These are phyloP conservation scores for Noctua comes DNA, from an alignment of 2,888 invertebrate species.

Conservation along the genomic window DNA sequence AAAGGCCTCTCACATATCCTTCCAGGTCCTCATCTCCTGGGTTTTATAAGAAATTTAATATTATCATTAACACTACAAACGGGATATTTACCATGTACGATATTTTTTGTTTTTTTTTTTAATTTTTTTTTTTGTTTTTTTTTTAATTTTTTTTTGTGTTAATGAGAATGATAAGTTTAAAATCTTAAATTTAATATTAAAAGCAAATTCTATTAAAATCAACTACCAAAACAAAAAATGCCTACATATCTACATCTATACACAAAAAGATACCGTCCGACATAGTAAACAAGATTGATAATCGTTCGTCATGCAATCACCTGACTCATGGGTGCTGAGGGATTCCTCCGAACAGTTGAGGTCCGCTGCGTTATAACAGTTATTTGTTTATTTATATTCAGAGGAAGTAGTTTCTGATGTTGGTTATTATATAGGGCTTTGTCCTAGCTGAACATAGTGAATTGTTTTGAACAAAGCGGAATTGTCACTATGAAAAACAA, in stretches of 20 bases:
- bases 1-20: no score
- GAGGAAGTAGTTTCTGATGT: slow-evolving; percentile 36
- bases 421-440: not conserved
- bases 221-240: slow-evolving; percentile 12
- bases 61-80: no score
- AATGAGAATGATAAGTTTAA: no score
- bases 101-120: no score
- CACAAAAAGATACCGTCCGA: slow-evolving; percentile 73
- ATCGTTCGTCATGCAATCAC: slow-evolving; percentile 90
- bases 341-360: slow-evolving; percentile 95
- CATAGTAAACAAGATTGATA: slow-evolving; percentile 64
- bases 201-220: slow-evolving; percentile 26
- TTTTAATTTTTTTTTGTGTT: no score
- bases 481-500: no score
- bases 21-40: no score
- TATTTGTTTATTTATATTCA: slow-evolving; percentile 56
- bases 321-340: slow-evolving; percentile 95
- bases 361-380: slow-evolving; percentile 91
- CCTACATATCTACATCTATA: slow-evolving; percentile 68
- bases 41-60: not conserved
- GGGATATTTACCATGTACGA: no score
- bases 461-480: not conserved
- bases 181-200: not conserved
- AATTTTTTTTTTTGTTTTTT: no score
- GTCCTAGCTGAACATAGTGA: not conserved